A percentile compares a stretch with the other conserved stretches of the same genome.
Conservation (phyloP, 1,140 invertebrate genomes). For the Zaprionus kolodkinae region DNA sequence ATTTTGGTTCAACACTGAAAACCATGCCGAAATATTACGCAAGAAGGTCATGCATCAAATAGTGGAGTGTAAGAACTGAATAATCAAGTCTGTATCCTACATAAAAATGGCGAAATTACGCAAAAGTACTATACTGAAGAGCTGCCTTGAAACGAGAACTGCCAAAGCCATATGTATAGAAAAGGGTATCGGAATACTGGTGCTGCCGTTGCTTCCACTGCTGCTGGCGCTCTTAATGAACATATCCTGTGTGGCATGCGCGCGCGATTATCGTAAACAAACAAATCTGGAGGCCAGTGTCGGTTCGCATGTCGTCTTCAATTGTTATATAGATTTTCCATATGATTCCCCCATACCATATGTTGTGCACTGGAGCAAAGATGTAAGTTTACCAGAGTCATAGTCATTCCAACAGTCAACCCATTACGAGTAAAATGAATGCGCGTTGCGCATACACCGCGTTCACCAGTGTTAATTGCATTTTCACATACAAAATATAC, state of each 20-base stretch:
- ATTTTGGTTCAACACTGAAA: conserved; percentile 12
- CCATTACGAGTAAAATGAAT: conserved; percentile 4
- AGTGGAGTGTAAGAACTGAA: background rate
- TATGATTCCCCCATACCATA: conserved; percentile 94
- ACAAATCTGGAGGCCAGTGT: conserved; percentile 91
- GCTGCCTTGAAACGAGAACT: conserved; percentile 23
- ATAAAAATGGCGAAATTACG: conserved; percentile 5
- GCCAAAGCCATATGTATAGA: conserved; percentile 29
- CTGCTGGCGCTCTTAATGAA: conserved; percentile 65
- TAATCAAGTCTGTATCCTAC: background rate
- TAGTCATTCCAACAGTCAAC: conserved; percentile 42
- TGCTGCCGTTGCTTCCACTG: conserved; percentile 3
- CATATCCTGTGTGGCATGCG: conserved; percentile 69
- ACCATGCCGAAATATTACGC: conserved; percentile 41
- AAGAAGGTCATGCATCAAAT: conserved; percentile 28
- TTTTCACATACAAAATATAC: conserved; percentile 2
- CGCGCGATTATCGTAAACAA: conserved; percentile 85
- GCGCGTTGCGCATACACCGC: background rate
- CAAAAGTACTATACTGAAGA: background rate
- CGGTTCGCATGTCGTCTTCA: conserved; percentile 93
- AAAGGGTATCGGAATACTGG: conserved; percentile 13
- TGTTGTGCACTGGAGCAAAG: conserved; percentile 95
- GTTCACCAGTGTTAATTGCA: conserved; percentile 14
- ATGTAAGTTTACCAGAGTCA: conserved; percentile 87
- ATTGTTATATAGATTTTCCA: conserved; percentile 96